Base-by-base conservation (phyloP, 2,888 invertebrate genomes). In the Cataglyphis altisquamis region DNA sequence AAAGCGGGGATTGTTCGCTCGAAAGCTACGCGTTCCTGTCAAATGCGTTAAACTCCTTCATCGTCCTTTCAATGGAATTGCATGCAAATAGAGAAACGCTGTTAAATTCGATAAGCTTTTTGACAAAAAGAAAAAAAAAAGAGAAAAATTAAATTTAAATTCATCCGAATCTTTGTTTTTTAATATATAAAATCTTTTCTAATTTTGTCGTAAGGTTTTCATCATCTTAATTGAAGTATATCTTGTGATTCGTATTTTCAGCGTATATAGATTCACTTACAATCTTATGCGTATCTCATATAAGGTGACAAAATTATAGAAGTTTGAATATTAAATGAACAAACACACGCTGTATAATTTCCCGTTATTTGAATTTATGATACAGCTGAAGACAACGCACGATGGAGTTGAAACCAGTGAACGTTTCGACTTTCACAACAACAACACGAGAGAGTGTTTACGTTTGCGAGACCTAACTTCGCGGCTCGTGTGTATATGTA, bases 61-160 rank as follows among this genome's bases (percentile, higher is more conserved):
- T 57, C 78, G 57, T 32, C 41, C 78, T 78, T 70, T 64, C 72
- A 72, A 45, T 45, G 78, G 60, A 60, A 80, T 80, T 80, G 72
- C 78, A 60, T 60, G 78, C 78, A 72, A 80, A 80, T 80, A 52
- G 57, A 70, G 60, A 39, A 60, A 80, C 36, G 60, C 72, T 45
- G 68, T 39, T 15, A 36, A 36, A 36, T 36, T 36, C 25, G 25
- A 77, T 67, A 21, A 36, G 45, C 1, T n/a, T 67, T 55, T 25
- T 25, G n/a, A 55, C n/a, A n/a, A 25, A 52, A 55, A 52, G 5
- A 6, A 18, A 45, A n/a, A n/a, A 48, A n/a, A n/a, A 48, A 48
- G 5, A 10, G 5, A 18, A 48, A 52, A n/a, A n/a, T 52, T 2
- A 8, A 55, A 77, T 52, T 39, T 52, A 10, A 32, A 6, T 36